Percentiles rank a stretch among this genome's conserved stretches.
Conservation (phyloP, 2,113 vertebrate genomes). For the Labeo rohita region DNA sequence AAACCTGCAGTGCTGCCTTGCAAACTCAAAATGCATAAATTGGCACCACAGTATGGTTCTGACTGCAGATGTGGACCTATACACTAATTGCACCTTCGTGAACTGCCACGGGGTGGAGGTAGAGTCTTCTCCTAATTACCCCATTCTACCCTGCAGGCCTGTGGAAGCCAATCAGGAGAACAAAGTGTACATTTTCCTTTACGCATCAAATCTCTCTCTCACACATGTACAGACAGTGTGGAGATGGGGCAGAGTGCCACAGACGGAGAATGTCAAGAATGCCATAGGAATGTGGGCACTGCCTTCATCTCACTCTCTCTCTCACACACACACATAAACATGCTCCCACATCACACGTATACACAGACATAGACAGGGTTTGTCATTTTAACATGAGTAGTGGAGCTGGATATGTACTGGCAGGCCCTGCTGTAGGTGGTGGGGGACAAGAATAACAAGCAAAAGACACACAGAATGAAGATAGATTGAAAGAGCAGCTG, state of each 20-base stretch:
- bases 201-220: not conserved
- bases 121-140: constrained; percentile 41
- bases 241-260: constrained; percentile 46
- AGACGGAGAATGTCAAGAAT: constrained; percentile 50
- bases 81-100: constrained; percentile 14
- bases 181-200: constrained; percentile 21
- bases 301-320: constrained; percentile 34
- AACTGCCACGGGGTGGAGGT: constrained; percentile 53
- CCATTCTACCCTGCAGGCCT: not conserved
- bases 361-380: not conserved
- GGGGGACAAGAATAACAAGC: not conserved
- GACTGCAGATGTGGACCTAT: constrained; percentile 24
- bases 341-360: not conserved
- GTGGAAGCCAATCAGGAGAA: constrained; percentile 30
- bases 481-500: not conserved
- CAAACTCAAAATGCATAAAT: not conserved
- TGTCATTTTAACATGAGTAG: not conserved
- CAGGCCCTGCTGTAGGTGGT: not conserved
- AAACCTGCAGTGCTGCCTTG: not conserved
- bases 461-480: not conserved
- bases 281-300: constrained; percentile 52
- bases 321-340: constrained; percentile 21
- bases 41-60: not conserved
- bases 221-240: not conserved
- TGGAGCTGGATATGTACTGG: not conserved